Percentiles rank a stretch among this genome's conserved stretches.
These are phyloP conservation scores for Orthochromis indermauri DNA, from an alignment of 2,113 vertebrate genomes.

Conservation along the genomic window DNA sequence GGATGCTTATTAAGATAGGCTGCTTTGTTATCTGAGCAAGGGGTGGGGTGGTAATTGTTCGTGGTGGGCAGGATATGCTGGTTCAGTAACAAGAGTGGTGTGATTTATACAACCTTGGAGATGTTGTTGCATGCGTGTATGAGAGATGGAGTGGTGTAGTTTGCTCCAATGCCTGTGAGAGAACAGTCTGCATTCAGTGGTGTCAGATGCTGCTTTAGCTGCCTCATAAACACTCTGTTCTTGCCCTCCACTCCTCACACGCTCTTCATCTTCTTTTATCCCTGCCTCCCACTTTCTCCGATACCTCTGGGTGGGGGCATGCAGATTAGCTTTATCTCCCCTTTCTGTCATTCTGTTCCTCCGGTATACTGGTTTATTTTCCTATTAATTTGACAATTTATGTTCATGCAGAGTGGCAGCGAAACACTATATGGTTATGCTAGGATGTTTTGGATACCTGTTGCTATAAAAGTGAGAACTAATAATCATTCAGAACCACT, in stretches of 20 bases:
- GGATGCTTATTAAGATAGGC: conserved; percentile 76
- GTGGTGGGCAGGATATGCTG: conserved; percentile 69
- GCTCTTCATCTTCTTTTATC: not conserved
- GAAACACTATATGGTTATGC: not conserved
- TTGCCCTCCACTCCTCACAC: conserved; percentile 2
- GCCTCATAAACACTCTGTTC: conserved; percentile 31
- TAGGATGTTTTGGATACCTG: not conserved
- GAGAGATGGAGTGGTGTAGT: conserved; percentile 56
- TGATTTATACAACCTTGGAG: conserved; percentile 73
- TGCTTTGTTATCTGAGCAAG: conserved; percentile 72
- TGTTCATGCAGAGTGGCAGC: not conserved
- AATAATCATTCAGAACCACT: conserved; percentile 19
- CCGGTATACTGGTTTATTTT: conserved; percentile 15
- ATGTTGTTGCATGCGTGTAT: conserved; percentile 45
- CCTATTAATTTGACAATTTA: not conserved
- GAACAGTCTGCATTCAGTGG: conserved; percentile 38
- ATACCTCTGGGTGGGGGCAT: conserved; percentile 11
- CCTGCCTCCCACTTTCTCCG: not conserved
- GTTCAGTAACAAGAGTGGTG: conserved; percentile 59
- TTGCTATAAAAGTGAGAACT: not conserved
- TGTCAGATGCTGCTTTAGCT: conserved; percentile 41
- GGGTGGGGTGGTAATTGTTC: conserved; percentile 70
- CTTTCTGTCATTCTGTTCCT: conserved; percentile 23
- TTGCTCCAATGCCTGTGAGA: conserved; percentile 57
- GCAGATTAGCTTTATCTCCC: conserved; percentile 22